Evolutionary conservation across 2,888 invertebrate genomes (phyloP).

Genomic region (Parthenolecanium corni): DNA sequence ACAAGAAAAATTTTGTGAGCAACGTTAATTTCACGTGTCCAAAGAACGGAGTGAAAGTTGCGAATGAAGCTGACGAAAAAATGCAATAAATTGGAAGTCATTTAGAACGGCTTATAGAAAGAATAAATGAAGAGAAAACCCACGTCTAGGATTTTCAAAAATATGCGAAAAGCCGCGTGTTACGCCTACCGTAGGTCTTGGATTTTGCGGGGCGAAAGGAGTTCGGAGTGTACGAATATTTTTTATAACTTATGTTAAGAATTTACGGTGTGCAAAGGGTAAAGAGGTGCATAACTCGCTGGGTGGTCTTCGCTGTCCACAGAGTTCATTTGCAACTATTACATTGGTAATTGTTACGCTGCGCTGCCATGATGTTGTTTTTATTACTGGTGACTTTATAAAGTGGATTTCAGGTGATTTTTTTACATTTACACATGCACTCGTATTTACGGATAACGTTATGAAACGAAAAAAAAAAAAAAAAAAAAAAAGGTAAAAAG

Average conservation of each 20-base stretch:
- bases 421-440: not conserved
- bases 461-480: too few relatives aligned
- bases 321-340: conserved; percentile 30
- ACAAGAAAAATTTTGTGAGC: too few relatives aligned
- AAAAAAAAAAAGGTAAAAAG: too few relatives aligned
- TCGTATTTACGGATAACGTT: too few relatives aligned
- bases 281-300: conserved; percentile 18
- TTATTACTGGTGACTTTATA: conserved; percentile 28
- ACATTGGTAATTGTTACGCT: conserved; percentile 29
- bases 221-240: not conserved
- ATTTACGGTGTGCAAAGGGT: not conserved
- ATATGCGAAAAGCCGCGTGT: not conserved
- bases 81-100: too few relatives aligned
- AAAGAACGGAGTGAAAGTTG: too few relatives aligned
- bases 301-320: conserved; percentile 28
- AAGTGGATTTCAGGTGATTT: conserved; percentile 29
- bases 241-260: too few relatives aligned
- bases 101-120: too few relatives aligned
- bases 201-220: not conserved
- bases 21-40: too few relatives aligned
- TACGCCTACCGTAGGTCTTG: not conserved
- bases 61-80: too few relatives aligned
- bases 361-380: conserved; percentile 29
- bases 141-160: not conserved
- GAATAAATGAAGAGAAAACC: not conserved